Percentiles rank a stretch among this genome's conserved stretches.
These are phyloP conservation scores for Lathronympha strigana DNA, from an alignment of 2,888 invertebrate species.

Conservation along the genomic window DNA sequence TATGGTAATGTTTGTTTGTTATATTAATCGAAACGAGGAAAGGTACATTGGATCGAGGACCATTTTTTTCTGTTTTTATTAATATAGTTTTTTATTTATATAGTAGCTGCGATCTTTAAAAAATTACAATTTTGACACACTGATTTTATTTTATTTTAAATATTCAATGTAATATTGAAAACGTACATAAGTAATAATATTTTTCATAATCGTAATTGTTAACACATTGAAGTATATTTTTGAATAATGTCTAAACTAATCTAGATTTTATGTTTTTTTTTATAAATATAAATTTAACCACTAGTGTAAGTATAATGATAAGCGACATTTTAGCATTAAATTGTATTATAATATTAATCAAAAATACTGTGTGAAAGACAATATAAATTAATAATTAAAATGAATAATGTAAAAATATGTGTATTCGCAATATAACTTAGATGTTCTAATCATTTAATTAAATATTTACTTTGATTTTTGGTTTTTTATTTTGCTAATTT, in stretches of 20 bases:
- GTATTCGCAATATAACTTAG: constrained; percentile 33
- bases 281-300: constrained; percentile 18
- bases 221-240: constrained; percentile 41
- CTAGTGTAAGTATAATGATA: constrained; percentile 26
- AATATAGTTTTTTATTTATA: neutral
- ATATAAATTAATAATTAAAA: constrained; percentile 56
- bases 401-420: constrained; percentile 19
- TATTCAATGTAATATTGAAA: neutral
- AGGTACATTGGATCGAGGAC: constrained; percentile 3
- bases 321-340: constrained; percentile 34
- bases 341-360: constrained; percentile 47
- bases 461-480: constrained; percentile 53
- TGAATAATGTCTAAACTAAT: constrained; percentile 8
- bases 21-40: neutral
- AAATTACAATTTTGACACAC: no score
- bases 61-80: neutral
- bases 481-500: constrained; percentile 41
- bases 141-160: no score
- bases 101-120: no score
- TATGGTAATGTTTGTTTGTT: neutral
- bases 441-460: constrained; percentile 53
- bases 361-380: constrained; percentile 68
- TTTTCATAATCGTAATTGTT: constrained; percentile 48
- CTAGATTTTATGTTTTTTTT: no score
- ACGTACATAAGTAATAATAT: neutral